Base-by-base conservation (phyloP, 2,888 invertebrate species). In the Anoplius nigerrimus region DNA sequence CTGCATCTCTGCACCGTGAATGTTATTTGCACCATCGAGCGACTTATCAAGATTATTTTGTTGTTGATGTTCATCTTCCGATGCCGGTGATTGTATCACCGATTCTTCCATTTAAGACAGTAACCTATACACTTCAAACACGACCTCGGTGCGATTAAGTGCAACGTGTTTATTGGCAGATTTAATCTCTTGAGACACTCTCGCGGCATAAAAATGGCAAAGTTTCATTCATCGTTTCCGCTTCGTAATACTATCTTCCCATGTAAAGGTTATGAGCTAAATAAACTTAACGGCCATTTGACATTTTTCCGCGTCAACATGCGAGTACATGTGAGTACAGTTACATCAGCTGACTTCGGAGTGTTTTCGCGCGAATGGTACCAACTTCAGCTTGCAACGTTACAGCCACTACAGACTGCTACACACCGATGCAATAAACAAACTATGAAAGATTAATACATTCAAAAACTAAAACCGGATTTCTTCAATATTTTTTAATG, bases 71-170 rank as follows among this genome's bases (percentile, higher is more conserved):
- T 58, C 72, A 66, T 69, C 70, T 66, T 27, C 53, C 57, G 52
- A 27, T 57, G 57, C 55, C 57, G 74, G 72, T 70, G 77, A 75
- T n/a, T 69, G 51, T 54, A 62, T 55, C 60, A 64, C 68, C 58
- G 59, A 67, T 43, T 68, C 74, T 75, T 80, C 78, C 78, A 77
- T 82, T 75, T 71, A 74, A 78, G 66, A 69, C 69, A 24, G 20
- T 74, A 74, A 72, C 72, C 73, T 74, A 66, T 46, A 24, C 46
- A 34, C 8, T 18, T n/a, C 20, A 45, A 15, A 34, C 52, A 27
- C 51, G 34, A 66, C 65, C 48, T 46, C 52, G 22, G 21, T 18
- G 20, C 42, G 43, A 57, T 15, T 11, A 16, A 51, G 55, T 55
- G 27, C 55, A 22, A 60, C 58, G 57, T 55, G 58, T 3, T 34